Evolutionary conservation across 2,888 invertebrate species (phyloP).

Genomic region (Cephus rjabovi): DNA sequence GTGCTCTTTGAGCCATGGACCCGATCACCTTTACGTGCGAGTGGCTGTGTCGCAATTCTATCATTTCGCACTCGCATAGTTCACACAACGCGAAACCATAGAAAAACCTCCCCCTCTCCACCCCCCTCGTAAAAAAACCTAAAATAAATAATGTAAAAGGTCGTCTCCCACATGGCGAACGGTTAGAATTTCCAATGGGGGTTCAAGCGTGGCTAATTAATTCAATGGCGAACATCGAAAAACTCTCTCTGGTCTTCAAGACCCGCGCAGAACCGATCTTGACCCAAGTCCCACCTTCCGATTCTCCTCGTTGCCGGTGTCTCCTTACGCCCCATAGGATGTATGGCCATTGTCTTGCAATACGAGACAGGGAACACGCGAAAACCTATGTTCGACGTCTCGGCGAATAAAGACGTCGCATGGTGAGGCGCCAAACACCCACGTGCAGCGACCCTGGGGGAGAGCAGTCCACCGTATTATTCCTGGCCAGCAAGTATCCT

Average conservation of each 20-base stretch:
- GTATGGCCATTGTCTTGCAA: conserved; percentile 40
- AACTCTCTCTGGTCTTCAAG: neutral
- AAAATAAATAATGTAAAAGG: neutral
- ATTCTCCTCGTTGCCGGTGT: neutral
- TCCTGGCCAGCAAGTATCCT: neutral
- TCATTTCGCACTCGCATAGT: neutral
- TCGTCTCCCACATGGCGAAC: neutral
- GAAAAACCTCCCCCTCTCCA: neutral
- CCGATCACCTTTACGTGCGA: neutral
- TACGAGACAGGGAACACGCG: conserved; percentile 46
- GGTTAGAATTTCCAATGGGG: neutral
- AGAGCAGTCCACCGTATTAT: conserved; percentile 3
- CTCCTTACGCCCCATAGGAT: conserved; percentile 2
- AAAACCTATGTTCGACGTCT: conserved; percentile 55
- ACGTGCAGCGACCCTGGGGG: conserved; percentile 35
- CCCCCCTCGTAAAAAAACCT: no score
- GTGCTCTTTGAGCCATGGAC: neutral
- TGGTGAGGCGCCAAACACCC: conserved; percentile 54
- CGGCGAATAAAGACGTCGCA: conserved; percentile 55
- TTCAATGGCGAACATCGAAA: conserved; percentile 2
- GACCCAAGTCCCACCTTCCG: conserved; percentile 3
- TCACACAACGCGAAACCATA: neutral
- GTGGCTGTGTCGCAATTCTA: neutral
- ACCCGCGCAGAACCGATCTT: neutral
- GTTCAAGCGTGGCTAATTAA: neutral